Evolutionary conservation across 64 coral and sea anemone species (phyloP).

Genomic region (Montipora capricornis): DNA sequence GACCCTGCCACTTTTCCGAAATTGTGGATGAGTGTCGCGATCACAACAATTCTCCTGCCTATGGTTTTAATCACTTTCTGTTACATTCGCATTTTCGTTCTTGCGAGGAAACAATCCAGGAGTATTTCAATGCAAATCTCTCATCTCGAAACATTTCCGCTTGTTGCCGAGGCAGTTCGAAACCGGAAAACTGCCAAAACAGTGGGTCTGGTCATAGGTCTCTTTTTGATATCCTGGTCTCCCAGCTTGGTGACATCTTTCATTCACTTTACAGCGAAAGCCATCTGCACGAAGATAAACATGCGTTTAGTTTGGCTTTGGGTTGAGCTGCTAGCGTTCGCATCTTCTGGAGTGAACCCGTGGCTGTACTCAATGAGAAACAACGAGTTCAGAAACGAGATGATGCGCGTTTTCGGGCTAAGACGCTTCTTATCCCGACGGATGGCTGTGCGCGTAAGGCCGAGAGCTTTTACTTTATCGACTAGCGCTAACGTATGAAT

Average conservation of each 20-base stretch:
- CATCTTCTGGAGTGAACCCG: conserved; percentile 26
- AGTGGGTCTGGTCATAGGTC: background rate
- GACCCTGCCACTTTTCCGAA: background rate
- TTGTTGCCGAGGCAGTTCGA: background rate
- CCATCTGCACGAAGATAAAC: background rate
- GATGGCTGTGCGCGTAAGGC: background rate
- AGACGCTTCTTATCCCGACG: background rate
- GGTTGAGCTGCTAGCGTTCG: conserved; percentile 39
- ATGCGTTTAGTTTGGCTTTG: conserved; percentile 32
- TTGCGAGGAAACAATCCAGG: conserved; percentile 40
- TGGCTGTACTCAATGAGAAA: conserved; percentile 30
- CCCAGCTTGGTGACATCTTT: conserved; percentile 30
- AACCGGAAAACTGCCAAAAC: conserved; percentile 17
- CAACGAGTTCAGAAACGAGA: conserved; percentile 1
- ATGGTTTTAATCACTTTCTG: conserved; percentile 58
- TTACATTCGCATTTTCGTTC: conserved; percentile 58
- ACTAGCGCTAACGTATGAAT: background rate
- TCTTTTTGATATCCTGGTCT: conserved; percentile 25
- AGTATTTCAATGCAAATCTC: conserved; percentile 25
- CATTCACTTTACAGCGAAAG: conserved; percentile 1
- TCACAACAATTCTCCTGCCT: conserved; percentile 72
- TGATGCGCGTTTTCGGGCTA: background rate
- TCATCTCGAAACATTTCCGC: background rate
- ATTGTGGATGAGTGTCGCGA: conserved; percentile 36
- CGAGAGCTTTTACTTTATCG: background rate